Evolutionary conservation across 1,140 invertebrate species (phyloP).

Genomic region (Maniola jurtina): DNA sequence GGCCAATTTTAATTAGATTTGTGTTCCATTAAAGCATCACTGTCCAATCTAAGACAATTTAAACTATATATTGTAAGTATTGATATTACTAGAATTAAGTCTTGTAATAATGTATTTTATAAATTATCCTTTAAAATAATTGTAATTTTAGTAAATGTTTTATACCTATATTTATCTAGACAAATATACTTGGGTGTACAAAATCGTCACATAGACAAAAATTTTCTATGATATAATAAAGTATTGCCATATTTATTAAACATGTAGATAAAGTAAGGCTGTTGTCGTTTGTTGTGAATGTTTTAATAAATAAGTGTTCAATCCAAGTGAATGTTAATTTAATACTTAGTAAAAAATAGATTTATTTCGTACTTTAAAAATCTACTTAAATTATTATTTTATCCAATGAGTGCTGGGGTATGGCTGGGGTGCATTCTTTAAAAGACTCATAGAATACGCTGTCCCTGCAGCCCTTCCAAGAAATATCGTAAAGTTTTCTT

Average conservation of each 20-base stretch:
- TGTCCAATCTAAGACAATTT: not conserved
- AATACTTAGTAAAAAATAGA: not conserved
- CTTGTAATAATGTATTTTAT: not conserved
- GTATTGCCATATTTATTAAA: conserved; percentile 34
- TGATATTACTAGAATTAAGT: conserved; percentile 27
- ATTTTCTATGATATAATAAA: conserved; percentile 22
- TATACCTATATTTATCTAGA: conserved; percentile 24
- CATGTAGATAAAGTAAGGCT: conserved; percentile 23
- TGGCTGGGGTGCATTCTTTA: too few species aligned
- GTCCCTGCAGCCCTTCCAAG: too few species aligned
- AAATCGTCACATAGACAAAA: conserved; percentile 23
- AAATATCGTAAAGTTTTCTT: too few species aligned
- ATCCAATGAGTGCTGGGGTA: too few species aligned
- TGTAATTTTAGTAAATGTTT: conserved; percentile 3
- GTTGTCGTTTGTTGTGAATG: conserved; percentile 18
- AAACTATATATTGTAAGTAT: too few species aligned
- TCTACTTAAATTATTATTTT: too few species aligned
- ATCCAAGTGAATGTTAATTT: conserved; percentile 3
- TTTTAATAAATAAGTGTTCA: conserved; percentile 7
- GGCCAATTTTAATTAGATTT: too few species aligned
- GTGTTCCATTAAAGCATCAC: not conserved
- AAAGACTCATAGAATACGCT: too few species aligned
- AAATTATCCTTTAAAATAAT: not conserved
- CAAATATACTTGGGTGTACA: conserved; percentile 19
- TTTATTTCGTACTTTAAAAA: not conserved